These are phyloP conservation scores for Drosophila neocordata DNA, from an alignment of 1,140 invertebrate species.

Conservation along the genomic window DNA sequence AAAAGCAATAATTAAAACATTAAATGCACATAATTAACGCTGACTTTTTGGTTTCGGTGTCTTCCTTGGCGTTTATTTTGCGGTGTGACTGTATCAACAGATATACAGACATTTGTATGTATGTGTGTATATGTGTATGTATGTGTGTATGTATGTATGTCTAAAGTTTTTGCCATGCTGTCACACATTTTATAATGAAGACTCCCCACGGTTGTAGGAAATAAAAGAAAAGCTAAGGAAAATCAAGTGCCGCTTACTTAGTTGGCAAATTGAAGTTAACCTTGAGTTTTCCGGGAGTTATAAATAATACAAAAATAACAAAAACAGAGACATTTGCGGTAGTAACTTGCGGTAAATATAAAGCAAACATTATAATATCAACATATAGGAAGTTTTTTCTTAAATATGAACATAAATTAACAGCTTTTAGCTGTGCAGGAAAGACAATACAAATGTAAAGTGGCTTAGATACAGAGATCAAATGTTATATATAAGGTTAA, in stretches of 20 bases:
- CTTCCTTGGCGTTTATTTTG: conserved; percentile 1
- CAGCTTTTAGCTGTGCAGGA: neutral
- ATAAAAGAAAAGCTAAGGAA: conserved; percentile 26
- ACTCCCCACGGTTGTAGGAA: neutral
- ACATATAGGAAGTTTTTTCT: conserved; percentile 1
- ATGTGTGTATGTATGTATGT: too few relatives aligned
- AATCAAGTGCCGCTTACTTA: conserved; percentile 19
- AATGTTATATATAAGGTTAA: neutral
- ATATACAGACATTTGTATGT: neutral
- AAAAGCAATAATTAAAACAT: conserved; percentile 27
- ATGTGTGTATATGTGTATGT: too few relatives aligned
- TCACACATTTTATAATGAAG: conserved; percentile 12
- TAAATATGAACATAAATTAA: conserved; percentile 5
- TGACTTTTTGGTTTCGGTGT: conserved; percentile 2
- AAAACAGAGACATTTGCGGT: conserved; percentile 11
- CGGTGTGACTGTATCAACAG: neutral
- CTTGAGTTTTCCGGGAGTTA: conserved; percentile 25
- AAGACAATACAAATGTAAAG: neutral
- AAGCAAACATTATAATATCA: neutral
- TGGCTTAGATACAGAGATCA: neutral
- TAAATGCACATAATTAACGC: conserved; percentile 31
- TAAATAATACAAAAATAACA: conserved; percentile 5
- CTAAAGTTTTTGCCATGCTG: neutral
- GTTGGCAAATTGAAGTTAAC: conserved; percentile 1
- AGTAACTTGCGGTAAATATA: neutral